Conservation (phyloP, 2,113 vertebrate genomes). For the Pongo pygmaeus region DNA sequence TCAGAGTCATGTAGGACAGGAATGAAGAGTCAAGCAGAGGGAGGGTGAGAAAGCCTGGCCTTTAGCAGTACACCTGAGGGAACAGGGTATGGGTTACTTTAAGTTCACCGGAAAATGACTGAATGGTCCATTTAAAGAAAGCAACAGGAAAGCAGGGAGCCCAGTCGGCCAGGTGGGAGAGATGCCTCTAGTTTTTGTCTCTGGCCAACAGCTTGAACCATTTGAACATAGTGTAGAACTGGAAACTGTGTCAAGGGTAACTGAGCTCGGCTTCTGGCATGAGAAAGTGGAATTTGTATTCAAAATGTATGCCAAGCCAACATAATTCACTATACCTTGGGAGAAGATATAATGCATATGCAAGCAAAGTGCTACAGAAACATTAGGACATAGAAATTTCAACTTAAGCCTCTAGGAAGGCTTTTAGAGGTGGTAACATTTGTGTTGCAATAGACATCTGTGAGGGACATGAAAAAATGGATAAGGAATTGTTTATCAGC, state of each 20-base stretch:
- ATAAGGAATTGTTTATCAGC: background rate
- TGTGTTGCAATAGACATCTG: background rate
- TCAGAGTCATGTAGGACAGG: background rate
- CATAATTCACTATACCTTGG: background rate
- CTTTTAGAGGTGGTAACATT: background rate
- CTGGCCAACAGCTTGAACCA: background rate
- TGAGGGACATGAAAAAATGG: background rate
- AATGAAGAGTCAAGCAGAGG: background rate
- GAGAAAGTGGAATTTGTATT: background rate
- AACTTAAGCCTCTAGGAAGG: background rate
- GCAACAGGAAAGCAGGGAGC: background rate
- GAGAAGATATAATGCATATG: background rate
- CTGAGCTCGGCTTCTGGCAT: background rate
- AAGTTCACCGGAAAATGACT: background rate
- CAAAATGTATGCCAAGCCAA: background rate
- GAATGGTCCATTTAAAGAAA: background rate
- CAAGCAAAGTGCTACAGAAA: background rate
- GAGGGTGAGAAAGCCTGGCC: background rate
- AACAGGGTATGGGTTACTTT: background rate
- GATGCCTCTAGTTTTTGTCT: background rate
- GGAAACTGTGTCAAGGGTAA: background rate
- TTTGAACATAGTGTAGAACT: background rate
- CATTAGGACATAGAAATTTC: background rate
- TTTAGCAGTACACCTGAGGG: background rate
- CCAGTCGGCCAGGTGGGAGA: background rate